Base-by-base conservation (phyloP, 2,888 invertebrate species). In the Phortica okadai region DNA sequence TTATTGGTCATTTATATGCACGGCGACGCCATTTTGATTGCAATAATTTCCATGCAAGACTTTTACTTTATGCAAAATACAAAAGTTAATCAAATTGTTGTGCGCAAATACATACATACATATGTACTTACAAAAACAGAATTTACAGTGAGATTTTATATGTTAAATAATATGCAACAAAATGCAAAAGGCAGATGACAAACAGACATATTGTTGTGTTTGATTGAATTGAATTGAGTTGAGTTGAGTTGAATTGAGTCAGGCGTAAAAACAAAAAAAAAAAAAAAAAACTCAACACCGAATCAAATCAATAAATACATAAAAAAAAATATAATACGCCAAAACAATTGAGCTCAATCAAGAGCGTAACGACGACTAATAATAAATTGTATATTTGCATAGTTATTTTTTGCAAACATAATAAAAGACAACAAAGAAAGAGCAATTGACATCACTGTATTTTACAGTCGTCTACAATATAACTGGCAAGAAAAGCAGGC, bases 271-370 rank as follows among this genome's bases (percentile, higher is more conserved):
- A 25, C 4, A 62, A 58, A 25, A 1, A 25, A 25, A 8, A 25
- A 25, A 62, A 58, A 25, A 1, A 25, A 25, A 62, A 45, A 67
- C 44, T 16, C 16, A 44, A 67, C 3, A 16, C 11, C 16, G 14
- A 67, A 16, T 67, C 44, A 67, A 67, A 67, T 67, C n/a, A 25
- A 25, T 62, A 62, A 42, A 66, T 14, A 5, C 21, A n/a, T 44
- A 16, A 16, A 69, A 16, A 69, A 69, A 7, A 11, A n/a, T 69
- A 41, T 42, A 21, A 21, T 21, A 21, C 33, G 11, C 42, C 69
- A 45, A 69, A 69, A 69, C 69, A 69, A 69, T 69, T 69, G 44
- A 69, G 21, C 41, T 45, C 50, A 45, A 69, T 69, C 69, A 69
- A 69, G 16, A 45, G 45, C 21, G n/a, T 16, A 16, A 21, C 7